Evolutionary conservation across 2,113 vertebrate species (phyloP).

Genomic region (Grus americana): DNA sequence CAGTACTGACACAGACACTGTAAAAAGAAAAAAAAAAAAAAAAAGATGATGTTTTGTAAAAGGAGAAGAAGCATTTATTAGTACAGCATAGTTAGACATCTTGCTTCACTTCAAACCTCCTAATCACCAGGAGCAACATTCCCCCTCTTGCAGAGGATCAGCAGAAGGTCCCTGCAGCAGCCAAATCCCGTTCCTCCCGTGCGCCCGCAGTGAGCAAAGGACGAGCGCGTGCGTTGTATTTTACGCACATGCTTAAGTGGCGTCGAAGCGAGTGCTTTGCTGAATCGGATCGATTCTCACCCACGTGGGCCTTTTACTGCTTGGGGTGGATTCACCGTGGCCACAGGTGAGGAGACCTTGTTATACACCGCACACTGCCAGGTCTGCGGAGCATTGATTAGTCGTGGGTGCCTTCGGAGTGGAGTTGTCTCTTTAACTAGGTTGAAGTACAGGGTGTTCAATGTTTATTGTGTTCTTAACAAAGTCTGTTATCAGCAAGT

Average conservation of each 20-base stretch:
- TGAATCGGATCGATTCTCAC: accelerated
- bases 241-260: accelerated
- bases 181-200: background rate
- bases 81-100: too few species aligned
- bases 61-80: background rate
- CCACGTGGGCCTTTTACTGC: accelerated
- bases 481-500: constrained; percentile 36
- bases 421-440: background rate
- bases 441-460: background rate
- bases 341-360: background rate
- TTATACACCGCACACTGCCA: accelerated
- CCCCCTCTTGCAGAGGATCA: background rate
- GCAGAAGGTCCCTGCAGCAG: background rate
- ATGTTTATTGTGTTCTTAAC: constrained; percentile 27
- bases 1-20: background rate
- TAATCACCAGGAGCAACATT: background rate
- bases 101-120: background rate
- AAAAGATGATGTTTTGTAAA: background rate
- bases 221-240: accelerated
- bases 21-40: background rate
- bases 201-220: background rate
- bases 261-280: accelerated
- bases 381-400: accelerated
- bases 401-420: accelerated
- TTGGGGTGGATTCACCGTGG: background rate